Base-by-base conservation (phyloP, 1,140 invertebrate genomes). In the Trissolcus basalis region DNA sequence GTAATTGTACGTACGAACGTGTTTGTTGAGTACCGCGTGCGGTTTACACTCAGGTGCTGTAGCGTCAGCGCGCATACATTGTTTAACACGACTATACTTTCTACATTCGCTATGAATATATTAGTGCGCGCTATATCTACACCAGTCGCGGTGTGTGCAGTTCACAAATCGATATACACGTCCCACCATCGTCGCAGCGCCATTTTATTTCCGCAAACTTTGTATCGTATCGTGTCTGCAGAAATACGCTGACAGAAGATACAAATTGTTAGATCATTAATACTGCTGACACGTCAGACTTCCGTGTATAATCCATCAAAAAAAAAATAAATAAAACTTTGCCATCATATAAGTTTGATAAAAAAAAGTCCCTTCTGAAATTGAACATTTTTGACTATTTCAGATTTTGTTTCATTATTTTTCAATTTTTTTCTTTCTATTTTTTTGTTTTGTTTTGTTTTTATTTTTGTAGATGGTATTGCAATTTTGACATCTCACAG, bases 91-190 rank as follows among this genome's bases (percentile, higher is more conserved):
- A 11, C 19, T 27, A 55, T 47, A 70, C 65, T 70, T 65, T 63
- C 48, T 63, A 68, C 56, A 70, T 72, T 71, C 48, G 44, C 56
- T 15, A 45, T 73, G 58, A 68, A 68, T 68, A 56, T 68, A 71
- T 67, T 56, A 43, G 45, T 19, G 36, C 14, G 44, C 65, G 19
- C 19, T 75, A 60, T 61, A 74, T 70, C 56, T 67, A 73, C 76
- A 72, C 2, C 19, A 27, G 19, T 6, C 2, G 19, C 19, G 36
- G 54, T 69, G 41, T 43, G 55, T 60, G 77, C 63, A 49, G 73
- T 78, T 80, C 61, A 50, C 64, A 61, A 78, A 61, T 74, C 79
- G 84, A 87, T 87, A 86, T 87, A 86, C 80, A 60, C 73, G 77
- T 82, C 74, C 77, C 75, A 53, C 73, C 74, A 80, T 85, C 69